Conservation (phyloP, 1,140 invertebrate genomes). For the Lerema accius region DNA sequence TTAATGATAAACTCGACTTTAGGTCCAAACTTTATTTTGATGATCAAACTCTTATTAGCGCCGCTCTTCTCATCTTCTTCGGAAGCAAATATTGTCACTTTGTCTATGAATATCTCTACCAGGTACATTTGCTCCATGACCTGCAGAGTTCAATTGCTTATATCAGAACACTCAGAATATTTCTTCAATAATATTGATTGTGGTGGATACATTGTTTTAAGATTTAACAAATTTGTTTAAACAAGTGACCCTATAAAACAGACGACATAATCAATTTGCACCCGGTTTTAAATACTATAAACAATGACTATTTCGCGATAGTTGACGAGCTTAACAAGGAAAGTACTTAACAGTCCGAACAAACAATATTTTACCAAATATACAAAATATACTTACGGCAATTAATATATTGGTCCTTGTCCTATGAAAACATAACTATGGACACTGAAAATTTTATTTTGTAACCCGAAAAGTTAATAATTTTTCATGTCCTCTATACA, state of each 20-base stretch:
- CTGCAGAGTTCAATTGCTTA: constrained; percentile 70
- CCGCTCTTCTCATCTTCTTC: constrained; percentile 57
- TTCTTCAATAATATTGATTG: constrained; percentile 23
- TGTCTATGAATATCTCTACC: constrained; percentile 77
- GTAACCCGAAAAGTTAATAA: constrained; percentile 67
- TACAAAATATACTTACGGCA: constrained; percentile 53
- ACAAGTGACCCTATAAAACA: not conserved
- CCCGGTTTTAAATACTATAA: not conserved
- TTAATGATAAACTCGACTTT: constrained; percentile 75
- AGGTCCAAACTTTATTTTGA: constrained; percentile 75
- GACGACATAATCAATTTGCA: not conserved
- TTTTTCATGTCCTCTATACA: constrained; percentile 52
- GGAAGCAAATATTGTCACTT: constrained; percentile 64
- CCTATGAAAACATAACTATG: constrained; percentile 57
- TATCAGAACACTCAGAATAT: constrained; percentile 54
- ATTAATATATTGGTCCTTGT: constrained; percentile 37
- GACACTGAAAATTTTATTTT: constrained; percentile 81
- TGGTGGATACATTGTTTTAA: too few species aligned
- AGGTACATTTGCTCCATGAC: constrained; percentile 81
- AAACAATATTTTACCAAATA: not conserved
- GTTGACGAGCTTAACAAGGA: not conserved
- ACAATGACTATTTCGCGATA: too few species aligned
- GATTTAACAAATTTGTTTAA: not conserved
- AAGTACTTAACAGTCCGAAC: not conserved
- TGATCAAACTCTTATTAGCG: constrained; percentile 67